These are phyloP conservation scores for Strix uralensis DNA, from an alignment of 2,113 vertebrate genomes.

Conservation along the genomic window DNA sequence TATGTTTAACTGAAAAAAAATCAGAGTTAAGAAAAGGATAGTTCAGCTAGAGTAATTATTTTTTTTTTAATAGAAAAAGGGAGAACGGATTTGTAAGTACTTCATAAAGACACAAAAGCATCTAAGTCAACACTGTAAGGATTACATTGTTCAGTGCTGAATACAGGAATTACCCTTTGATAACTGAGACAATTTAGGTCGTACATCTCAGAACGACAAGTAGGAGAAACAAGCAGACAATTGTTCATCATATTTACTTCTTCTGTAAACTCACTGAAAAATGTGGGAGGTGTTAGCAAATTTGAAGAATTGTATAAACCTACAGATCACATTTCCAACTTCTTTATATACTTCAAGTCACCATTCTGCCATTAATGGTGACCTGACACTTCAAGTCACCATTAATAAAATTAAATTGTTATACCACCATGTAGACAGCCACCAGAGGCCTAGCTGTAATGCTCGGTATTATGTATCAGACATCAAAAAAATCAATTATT, in stretches of 20 bases:
- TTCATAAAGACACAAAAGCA: background rate
- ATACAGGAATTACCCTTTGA: background rate
- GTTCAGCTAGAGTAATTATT: background rate
- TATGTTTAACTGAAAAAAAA: background rate
- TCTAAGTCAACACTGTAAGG: background rate
- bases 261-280: background rate
- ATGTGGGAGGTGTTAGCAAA: background rate
- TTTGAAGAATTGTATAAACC: background rate
- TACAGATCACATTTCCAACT: background rate
- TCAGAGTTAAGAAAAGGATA: background rate
- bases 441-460: background rate
- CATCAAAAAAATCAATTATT: background rate
- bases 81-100: background rate
- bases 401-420: background rate
- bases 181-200: background rate
- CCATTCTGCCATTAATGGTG: background rate
- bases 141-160: background rate
- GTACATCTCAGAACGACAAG: background rate
- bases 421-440: background rate
- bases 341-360: background rate
- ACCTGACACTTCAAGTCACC: background rate
- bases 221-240: background rate
- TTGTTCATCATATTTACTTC: background rate
- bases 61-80: background rate
- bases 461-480: background rate